Evolutionary conservation across 2,888 invertebrate genomes (phyloP).

Genomic region (Calephelis perditalis): DNA sequence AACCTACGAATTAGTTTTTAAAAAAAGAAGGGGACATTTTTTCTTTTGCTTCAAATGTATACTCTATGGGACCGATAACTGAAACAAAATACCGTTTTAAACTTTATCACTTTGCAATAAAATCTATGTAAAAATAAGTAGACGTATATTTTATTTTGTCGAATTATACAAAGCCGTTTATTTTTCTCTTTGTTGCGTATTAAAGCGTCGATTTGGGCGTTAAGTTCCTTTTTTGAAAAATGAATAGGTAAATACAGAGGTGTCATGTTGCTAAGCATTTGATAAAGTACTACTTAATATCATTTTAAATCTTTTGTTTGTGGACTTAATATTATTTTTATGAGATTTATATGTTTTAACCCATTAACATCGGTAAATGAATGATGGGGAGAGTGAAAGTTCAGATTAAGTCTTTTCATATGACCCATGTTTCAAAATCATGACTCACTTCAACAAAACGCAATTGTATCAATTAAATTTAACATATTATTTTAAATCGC

Average conservation of each 20-base stretch:
- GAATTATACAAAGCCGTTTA: slow-evolving; percentile 74
- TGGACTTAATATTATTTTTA: slow-evolving; percentile 1
- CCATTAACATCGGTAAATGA: no score
- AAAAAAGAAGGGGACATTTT: slow-evolving; percentile 65
- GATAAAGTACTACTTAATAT: slow-evolving; percentile 33
- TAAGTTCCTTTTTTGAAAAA: slow-evolving; percentile 74
- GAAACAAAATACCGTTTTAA: slow-evolving; percentile 26
- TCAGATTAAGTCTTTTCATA: no score
- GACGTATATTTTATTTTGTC: slow-evolving; percentile 35
- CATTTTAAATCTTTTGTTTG: slow-evolving; percentile 16
- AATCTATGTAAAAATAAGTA: slow-evolving; percentile 14
- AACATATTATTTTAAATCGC: no score
- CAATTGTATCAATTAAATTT: no score
- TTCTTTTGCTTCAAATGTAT: slow-evolving; percentile 45
- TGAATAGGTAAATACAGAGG: slow-evolving; percentile 75
- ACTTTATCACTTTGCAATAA: slow-evolving; percentile 31
- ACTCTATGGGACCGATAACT: slow-evolving; percentile 19
- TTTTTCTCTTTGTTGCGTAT: slow-evolving; percentile 71
- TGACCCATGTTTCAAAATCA: no score
- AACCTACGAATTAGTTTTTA: slow-evolving; percentile 75
- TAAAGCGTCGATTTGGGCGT: slow-evolving; percentile 76
- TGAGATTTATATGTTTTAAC: background rate
- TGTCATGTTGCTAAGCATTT: slow-evolving; percentile 62
- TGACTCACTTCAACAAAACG: no score
- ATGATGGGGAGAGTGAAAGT: no score